Evolutionary conservation across 2,113 vertebrate species (phyloP).

Genomic region (Cisticola juncidis): DNA sequence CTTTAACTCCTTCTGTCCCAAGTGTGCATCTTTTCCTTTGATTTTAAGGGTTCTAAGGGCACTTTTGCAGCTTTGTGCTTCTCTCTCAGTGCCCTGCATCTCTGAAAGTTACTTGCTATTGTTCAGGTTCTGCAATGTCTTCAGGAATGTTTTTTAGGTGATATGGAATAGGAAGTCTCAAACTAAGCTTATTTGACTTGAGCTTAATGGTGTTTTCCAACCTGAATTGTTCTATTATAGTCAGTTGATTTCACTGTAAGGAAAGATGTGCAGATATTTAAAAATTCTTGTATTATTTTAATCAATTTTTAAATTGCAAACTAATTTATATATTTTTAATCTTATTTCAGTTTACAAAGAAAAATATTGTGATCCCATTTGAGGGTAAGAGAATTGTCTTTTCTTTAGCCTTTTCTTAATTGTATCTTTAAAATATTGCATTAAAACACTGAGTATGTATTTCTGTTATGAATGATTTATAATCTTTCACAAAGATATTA

Average conservation of each 20-base stretch:
- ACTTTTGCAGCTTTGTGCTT: neutral
- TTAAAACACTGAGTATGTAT: neutral
- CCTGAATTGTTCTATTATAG: neutral
- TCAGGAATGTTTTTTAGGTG: neutral
- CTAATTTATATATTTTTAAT: conserved; percentile 18
- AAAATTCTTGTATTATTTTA: neutral
- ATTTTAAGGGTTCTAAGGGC: neutral
- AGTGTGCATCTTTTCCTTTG: neutral
- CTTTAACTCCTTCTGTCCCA: neutral
- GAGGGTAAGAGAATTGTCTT: conserved; percentile 78
- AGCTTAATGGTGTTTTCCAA: neutral
- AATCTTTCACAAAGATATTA: neutral
- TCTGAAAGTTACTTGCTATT: neutral
- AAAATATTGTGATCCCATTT: conserved; percentile 82
- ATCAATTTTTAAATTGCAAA: neutral
- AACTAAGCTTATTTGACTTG: neutral
- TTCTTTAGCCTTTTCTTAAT: neutral
- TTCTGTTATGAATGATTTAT: neutral
- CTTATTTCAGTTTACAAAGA: conserved; percentile 77
- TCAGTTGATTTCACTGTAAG: neutral
- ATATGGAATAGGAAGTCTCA: neutral
- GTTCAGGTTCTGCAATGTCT: neutral
- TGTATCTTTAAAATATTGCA: neutral
- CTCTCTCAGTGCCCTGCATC: neutral
- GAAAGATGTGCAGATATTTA: neutral